A percentile compares a stretch with the other conserved stretches of the same genome.
Evolutionary conservation across 2,888 invertebrate genomes (phyloP).

Genomic region (Rhimphoctona megacephalus): DNA sequence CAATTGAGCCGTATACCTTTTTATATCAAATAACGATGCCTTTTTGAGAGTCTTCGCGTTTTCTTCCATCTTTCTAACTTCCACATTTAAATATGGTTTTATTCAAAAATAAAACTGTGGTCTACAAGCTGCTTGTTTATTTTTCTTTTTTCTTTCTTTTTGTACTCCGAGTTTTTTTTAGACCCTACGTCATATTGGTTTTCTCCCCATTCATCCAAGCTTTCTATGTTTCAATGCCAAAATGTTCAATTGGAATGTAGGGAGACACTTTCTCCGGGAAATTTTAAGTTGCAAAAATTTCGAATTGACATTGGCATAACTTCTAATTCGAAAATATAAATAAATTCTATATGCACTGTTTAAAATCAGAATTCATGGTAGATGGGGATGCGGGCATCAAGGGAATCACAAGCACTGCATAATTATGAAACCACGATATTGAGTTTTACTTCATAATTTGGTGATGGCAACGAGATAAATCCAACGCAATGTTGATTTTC

Average conservation of each 20-base stretch:
- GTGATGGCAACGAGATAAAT: background rate
- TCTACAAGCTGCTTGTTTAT: background rate
- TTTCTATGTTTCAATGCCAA: background rate
- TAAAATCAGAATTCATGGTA: background rate
- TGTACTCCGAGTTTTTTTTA: background rate
- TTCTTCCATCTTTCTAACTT: background rate
- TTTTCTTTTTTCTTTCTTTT: background rate
- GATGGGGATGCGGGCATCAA: background rate
- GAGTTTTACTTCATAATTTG: constrained; percentile 12
- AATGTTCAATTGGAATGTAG: background rate
- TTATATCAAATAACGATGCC: background rate
- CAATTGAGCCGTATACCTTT: background rate
- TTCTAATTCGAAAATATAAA: background rate
- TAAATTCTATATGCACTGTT: background rate
- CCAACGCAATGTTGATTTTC: constrained; percentile 12
- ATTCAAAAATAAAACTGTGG: background rate
- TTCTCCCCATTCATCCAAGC: background rate
- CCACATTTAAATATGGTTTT: background rate
- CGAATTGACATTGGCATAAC: background rate
- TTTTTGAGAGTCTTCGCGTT: background rate
- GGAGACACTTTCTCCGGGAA: too few relatives aligned
- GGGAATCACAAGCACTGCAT: background rate
- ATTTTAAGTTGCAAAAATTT: background rate
- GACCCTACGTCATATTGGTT: background rate
- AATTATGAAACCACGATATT: background rate